phyloP scores from a whole-genome alignment of 2,888 invertebrate genomes.

The Stenichneumon culpator region DNA sequence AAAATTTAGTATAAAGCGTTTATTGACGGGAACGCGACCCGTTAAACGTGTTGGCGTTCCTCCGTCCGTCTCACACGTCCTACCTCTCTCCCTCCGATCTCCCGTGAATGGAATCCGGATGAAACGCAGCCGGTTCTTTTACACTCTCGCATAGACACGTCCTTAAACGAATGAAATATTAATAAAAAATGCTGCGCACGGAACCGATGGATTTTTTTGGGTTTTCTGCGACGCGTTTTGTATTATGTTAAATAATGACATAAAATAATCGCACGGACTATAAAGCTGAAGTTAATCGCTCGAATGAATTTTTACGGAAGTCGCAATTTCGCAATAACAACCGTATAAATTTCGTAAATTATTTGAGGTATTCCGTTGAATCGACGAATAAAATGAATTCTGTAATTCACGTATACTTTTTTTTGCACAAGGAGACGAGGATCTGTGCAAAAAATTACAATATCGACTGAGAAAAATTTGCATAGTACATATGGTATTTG shows the following conservation, averaged over 20 bases:
- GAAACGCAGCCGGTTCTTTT: conserved; percentile 37
- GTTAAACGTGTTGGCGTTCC: conserved; percentile 40
- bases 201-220: neutral
- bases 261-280: neutral
- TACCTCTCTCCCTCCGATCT: conserved; percentile 16
- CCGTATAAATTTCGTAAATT: neutral
- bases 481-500: neutral
- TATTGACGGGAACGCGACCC: conserved; percentile 46
- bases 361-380: neutral
- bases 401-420: neutral
- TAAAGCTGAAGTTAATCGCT: neutral
- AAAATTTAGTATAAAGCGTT: conserved; percentile 63
- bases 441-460: neutral
- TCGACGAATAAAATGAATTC: neutral
- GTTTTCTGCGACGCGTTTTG: neutral
- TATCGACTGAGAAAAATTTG: neutral
- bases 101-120: conserved; percentile 63
- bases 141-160: neutral
- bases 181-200: neutral
- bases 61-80: conserved; percentile 7
- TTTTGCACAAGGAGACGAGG: neutral
- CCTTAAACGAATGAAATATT: neutral
- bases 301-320: neutral
- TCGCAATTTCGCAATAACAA: neutral
- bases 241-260: neutral